Conservation (phyloP, 2,113 vertebrate species). For the Thomomys bottae region DNA sequence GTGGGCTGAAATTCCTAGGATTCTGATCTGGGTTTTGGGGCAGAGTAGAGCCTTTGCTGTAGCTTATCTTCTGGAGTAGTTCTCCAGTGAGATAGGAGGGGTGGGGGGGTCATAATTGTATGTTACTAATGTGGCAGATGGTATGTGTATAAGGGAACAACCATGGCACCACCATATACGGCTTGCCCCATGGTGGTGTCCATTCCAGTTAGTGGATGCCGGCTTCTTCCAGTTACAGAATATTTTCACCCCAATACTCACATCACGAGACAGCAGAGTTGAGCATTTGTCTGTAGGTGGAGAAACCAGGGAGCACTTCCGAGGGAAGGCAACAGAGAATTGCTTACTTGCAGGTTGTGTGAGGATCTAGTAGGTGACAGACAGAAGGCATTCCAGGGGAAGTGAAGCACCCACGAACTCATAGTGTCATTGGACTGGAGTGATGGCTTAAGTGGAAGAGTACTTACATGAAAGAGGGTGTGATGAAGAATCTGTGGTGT, state of each 20-base stretch:
- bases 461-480: neutral
- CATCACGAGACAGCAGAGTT: neutral
- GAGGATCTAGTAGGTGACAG: neutral
- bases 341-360: too few relatives aligned
- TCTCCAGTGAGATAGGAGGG: neutral
- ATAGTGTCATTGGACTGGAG: too few relatives aligned
- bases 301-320: neutral
- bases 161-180: rapidly evolving
- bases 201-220: neutral
- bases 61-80: neutral
- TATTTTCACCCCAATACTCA: neutral
- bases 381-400: neutral
- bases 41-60: neutral
- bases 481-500: neutral
- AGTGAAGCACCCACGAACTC: too few relatives aligned
- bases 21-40: neutral
- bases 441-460: too few relatives aligned
- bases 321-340: neutral
- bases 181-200: neutral
- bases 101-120: neutral
- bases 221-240: neutral
- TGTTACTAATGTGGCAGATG: neutral
- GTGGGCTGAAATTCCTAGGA: neutral
- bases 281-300: neutral
- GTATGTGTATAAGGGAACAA: neutral